phyloP scores from a whole-genome alignment of 2,797 vertebrate species.

The Bradypus variegatus region DNA sequence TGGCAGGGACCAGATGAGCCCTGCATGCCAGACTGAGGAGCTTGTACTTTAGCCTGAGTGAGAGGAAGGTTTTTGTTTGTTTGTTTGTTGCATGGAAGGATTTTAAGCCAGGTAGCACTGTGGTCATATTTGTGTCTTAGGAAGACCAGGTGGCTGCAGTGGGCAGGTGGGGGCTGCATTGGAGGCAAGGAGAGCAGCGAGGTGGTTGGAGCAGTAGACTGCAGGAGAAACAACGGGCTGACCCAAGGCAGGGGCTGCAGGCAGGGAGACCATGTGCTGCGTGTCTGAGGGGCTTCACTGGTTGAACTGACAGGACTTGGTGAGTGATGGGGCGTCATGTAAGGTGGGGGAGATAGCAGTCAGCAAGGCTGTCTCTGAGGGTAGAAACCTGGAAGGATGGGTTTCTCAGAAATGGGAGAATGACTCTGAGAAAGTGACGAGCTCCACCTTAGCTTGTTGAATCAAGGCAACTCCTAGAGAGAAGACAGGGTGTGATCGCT shows the following conservation, averaged over 20 bases:
- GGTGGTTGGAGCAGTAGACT: neutral
- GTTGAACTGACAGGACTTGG: neutral
- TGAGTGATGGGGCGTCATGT: neutral
- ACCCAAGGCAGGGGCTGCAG: neutral
- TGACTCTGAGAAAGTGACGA: neutral
- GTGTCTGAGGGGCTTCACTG: neutral
- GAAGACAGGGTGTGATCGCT: neutral
- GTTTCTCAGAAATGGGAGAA: neutral
- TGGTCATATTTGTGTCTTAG: neutral
- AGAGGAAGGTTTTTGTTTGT: neutral
- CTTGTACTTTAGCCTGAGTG: neutral
- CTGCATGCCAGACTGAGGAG: neutral
- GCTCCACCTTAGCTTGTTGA: neutral
- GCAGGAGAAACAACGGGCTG: neutral
- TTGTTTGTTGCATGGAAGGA: neutral
- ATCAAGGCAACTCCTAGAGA: neutral
- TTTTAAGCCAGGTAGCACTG: neutral
- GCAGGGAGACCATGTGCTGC: rapidly evolving
- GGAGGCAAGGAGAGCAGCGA: neutral
- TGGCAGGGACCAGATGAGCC: neutral
- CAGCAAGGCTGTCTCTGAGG: too few species aligned
- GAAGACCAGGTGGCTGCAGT: neutral
- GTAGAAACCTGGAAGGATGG: neutral
- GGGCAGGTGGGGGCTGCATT: too few species aligned
- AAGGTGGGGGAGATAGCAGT: neutral